Evolutionary conservation across 2,888 invertebrate genomes (phyloP).

Genomic region (Physocephala rufipes): DNA sequence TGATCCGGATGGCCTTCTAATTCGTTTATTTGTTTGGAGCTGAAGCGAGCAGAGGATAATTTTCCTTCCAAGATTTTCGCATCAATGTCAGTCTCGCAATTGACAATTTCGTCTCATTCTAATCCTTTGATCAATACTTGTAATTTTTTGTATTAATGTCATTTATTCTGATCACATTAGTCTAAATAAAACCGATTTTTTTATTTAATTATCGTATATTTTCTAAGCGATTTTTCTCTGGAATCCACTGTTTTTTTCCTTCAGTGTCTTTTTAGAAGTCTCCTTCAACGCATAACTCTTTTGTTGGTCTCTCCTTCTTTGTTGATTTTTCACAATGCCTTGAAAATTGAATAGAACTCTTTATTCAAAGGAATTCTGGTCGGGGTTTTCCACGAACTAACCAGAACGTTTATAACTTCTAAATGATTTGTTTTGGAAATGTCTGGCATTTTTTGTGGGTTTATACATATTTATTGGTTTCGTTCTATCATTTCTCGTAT

Average conservation of each 20-base stretch:
- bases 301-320: neutral
- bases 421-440: neutral
- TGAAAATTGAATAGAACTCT: conserved; percentile 4
- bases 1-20: too few species aligned
- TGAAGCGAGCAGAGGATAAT: too few species aligned
- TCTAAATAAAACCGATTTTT: neutral
- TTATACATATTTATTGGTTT: neutral
- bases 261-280: too few species aligned
- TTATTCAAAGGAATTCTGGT: too few species aligned
- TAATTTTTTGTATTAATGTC: neutral
- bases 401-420: neutral
- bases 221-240: too few species aligned
- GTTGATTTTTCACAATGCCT: conserved; percentile 35
- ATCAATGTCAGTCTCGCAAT: neutral
- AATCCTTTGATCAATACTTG: neutral
- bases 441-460: neutral
- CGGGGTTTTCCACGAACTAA: neutral
- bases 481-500: neutral
- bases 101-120: neutral
- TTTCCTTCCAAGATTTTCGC: neutral
- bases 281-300: too few species aligned
- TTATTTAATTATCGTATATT: too few species aligned
- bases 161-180: neutral
- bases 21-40: too few species aligned
- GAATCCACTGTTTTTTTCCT: too few species aligned